Percentiles rank a stretch among this genome's conserved stretches.
Evolutionary conservation across 2,888 invertebrate genomes (phyloP).

Genomic region (Microdon myrmicae): DNA sequence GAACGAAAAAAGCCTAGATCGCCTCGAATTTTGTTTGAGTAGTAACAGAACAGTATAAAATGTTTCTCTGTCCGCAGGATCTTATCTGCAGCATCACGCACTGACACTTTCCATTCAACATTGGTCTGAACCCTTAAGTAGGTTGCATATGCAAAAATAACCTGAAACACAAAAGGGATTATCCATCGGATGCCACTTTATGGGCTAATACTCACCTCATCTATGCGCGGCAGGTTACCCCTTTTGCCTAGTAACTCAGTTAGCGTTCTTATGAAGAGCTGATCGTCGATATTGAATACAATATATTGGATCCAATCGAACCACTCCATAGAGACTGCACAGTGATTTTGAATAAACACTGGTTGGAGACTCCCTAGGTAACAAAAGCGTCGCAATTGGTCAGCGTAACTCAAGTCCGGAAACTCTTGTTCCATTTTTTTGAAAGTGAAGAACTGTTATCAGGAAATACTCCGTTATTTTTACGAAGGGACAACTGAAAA

Average conservation of each 20-base stretch:
- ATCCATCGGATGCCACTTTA: background rate
- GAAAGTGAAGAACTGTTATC: too few species aligned
- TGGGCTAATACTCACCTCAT: slow-evolving; percentile 61
- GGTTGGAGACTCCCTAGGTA: slow-evolving; percentile 58
- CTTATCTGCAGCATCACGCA: slow-evolving; percentile 55
- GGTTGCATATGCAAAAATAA: slow-evolving; percentile 59
- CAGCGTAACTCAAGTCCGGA: too few species aligned
- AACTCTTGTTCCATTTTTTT: too few species aligned
- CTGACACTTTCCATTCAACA: slow-evolving; percentile 52
- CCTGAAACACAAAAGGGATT: slow-evolving; percentile 38
- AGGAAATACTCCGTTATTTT: too few species aligned
- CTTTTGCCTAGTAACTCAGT: slow-evolving; percentile 41
- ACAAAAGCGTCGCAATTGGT: slow-evolving; percentile 59
- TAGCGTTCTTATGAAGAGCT: slow-evolving; percentile 53
- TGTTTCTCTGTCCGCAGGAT: slow-evolving; percentile 57
- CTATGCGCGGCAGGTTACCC: slow-evolving; percentile 56
- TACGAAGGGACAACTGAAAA: too few species aligned
- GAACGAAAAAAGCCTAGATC: slow-evolving; percentile 58
- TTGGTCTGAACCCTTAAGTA: slow-evolving; percentile 55
- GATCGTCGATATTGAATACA: slow-evolving; percentile 49
- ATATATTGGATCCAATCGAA: slow-evolving; percentile 47
- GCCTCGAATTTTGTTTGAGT: slow-evolving; percentile 56
- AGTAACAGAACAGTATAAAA: slow-evolving; percentile 59
- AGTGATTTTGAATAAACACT: slow-evolving; percentile 54
- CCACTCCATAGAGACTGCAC: slow-evolving; percentile 43